phyloP scores from a whole-genome alignment of 2,797 vertebrate species.

The Anisognathus igniventris region DNA sequence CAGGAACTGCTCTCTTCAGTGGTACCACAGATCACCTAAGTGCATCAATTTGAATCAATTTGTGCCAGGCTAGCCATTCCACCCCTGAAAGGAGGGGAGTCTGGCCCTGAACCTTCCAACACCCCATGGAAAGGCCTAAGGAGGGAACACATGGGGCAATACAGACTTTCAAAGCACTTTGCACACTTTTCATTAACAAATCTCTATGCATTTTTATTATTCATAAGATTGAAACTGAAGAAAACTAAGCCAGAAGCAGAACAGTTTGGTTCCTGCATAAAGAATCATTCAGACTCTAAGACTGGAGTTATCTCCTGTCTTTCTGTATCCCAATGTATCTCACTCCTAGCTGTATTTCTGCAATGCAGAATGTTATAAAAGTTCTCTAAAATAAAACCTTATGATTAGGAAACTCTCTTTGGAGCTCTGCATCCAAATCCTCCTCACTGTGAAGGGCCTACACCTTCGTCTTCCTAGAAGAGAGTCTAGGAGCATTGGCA shows the following conservation, averaged over 20 bases:
- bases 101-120: neutral
- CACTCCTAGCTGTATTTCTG: neutral
- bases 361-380: neutral
- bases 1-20: neutral
- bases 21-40: rapidly evolving
- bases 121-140: neutral
- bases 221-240: neutral
- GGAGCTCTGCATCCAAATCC: neutral
- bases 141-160: neutral
- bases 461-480: neutral
- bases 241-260: neutral
- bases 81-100: rapidly evolving
- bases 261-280: neutral
- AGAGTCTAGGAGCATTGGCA: neutral
- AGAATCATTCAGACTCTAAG: neutral
- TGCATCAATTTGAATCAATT: neutral
- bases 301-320: neutral
- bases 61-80: neutral
- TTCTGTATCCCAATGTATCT: neutral
- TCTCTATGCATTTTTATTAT: neutral
- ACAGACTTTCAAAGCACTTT: neutral
- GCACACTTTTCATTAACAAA: neutral
- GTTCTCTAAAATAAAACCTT: neutral
- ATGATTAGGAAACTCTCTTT: neutral
- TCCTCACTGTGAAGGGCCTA: neutral